Conservation (phyloP, 2,797 vertebrate species). For the Tolypeutes matacus region DNA sequence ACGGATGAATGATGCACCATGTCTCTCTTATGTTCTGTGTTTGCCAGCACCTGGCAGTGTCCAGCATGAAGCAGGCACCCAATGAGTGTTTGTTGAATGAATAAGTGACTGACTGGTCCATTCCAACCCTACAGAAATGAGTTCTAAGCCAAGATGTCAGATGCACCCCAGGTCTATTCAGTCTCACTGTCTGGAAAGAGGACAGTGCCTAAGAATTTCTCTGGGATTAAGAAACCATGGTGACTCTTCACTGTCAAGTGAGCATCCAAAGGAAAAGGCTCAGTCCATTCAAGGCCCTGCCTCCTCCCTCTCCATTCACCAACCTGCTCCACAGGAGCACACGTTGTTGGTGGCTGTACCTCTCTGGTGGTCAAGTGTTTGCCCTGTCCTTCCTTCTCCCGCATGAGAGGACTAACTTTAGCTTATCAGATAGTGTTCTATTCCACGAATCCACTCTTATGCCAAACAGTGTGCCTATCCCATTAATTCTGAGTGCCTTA, state of each 20-base stretch:
- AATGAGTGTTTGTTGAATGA: background rate
- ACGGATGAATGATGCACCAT: background rate
- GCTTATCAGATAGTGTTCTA: background rate
- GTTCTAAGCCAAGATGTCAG: background rate
- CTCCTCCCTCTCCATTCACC: background rate
- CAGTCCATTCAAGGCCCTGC: background rate
- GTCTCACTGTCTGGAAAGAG: background rate
- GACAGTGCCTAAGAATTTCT: background rate
- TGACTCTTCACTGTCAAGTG: background rate
- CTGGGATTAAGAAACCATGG: background rate
- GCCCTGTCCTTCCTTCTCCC: too few species aligned
- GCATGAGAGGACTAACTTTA: background rate
- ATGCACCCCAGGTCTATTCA: background rate
- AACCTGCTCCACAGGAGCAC: background rate
- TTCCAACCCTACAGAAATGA: background rate
- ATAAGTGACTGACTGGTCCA: background rate
- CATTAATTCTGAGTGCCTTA: background rate
- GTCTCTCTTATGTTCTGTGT: background rate
- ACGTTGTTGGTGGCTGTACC: background rate
- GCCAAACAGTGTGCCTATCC: background rate
- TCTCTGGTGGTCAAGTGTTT: background rate
- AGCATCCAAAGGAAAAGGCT: background rate
- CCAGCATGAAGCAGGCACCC: background rate
- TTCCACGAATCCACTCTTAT: background rate
- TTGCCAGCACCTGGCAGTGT: background rate